phyloP scores from a whole-genome alignment of 2,797 vertebrate species.

The Valencia hispanica region DNA sequence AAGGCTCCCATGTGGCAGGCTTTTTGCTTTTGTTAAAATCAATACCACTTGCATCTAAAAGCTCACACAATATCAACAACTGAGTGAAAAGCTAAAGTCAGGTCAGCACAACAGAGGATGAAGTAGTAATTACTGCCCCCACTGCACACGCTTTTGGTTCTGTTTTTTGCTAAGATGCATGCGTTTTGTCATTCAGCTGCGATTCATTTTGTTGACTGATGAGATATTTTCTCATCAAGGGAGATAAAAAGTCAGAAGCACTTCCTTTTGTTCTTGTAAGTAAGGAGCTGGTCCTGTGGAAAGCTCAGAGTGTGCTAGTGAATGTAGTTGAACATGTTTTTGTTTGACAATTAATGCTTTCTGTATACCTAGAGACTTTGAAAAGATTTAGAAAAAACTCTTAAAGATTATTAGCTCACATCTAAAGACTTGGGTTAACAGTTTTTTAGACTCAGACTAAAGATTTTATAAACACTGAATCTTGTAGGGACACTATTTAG shows the following conservation, averaged over 20 bases:
- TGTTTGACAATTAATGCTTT: neutral
- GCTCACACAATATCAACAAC: neutral
- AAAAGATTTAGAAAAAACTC: too few relatives aligned
- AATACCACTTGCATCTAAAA: conserved; percentile 1
- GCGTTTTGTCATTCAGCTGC: neutral
- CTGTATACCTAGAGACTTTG: too few relatives aligned
- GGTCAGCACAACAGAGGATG: neutral
- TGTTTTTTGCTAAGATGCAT: neutral
- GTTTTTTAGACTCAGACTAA: too few relatives aligned
- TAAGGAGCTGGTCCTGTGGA: neutral
- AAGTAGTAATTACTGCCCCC: neutral
- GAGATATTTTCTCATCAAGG: neutral
- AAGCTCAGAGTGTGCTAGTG: neutral
- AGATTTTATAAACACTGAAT: too few relatives aligned
- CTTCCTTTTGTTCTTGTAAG: neutral
- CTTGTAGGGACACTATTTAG: too few relatives aligned
- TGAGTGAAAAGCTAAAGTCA: neutral
- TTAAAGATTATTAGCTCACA: too few relatives aligned
- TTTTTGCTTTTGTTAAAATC: neutral
- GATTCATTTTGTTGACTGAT: neutral
- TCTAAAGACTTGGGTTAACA: too few relatives aligned
- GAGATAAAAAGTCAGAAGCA: neutral
- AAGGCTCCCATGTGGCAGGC: neutral
- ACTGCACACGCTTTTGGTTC: neutral
- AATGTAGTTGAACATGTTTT: neutral